These are phyloP conservation scores for Pseudomyrmex dendroicus DNA, from an alignment of 1,140 invertebrate species.

Conservation along the genomic window DNA sequence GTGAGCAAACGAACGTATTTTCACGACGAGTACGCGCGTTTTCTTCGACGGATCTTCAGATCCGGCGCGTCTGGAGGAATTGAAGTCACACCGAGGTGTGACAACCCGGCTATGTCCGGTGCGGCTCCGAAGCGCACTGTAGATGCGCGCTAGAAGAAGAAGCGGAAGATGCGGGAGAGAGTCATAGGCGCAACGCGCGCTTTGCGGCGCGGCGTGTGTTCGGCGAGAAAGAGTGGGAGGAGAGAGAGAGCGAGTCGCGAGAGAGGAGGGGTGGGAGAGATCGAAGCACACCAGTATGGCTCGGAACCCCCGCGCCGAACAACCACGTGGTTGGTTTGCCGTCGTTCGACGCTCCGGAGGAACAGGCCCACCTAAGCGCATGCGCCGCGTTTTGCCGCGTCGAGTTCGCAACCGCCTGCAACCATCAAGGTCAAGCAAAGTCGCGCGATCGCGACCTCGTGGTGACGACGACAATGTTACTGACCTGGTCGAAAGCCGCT, in stretches of 20 bases:
- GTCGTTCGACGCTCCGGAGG: constrained; percentile 78
- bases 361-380: constrained; percentile 74
- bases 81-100: neutral
- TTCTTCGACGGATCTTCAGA: no score
- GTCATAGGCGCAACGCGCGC: constrained; percentile 33
- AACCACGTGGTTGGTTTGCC: constrained; percentile 76
- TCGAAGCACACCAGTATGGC: constrained; percentile 53
- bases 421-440: constrained; percentile 77
- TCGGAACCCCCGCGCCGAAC: constrained; percentile 64
- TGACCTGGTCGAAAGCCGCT: constrained; percentile 54
- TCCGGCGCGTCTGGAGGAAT: no score
- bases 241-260: constrained; percentile 47
- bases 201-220: constrained; percentile 30
- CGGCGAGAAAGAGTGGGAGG: constrained; percentile 18
- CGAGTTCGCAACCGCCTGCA: constrained; percentile 51
- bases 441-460: constrained; percentile 73
- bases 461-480: constrained; percentile 41
- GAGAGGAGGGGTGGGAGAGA: constrained; percentile 45
- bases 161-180: constrained; percentile 37
- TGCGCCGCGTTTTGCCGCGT: constrained; percentile 68
- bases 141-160: constrained; percentile 35
- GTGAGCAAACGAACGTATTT: no score
- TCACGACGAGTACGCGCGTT: no score
- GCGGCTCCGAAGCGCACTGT: neutral
- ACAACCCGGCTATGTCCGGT: no score